These are phyloP conservation scores for Myoxocephalus aenaeus DNA, from an alignment of 2,797 vertebrate genomes.

Conservation along the genomic window DNA sequence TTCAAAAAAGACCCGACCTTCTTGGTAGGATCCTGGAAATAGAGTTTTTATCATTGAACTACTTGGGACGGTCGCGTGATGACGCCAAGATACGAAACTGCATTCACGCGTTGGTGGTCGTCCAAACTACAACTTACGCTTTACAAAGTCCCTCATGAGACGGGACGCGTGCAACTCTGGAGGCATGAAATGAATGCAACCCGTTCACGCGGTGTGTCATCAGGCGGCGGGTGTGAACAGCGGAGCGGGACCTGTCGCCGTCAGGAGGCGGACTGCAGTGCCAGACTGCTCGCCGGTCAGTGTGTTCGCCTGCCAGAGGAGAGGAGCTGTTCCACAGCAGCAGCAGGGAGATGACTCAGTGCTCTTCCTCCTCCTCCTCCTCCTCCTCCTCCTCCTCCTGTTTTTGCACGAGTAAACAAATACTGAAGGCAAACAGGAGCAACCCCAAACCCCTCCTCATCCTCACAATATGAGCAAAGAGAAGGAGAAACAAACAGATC, in stretches of 20 bases:
- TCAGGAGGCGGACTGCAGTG: neutral
- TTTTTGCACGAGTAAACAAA: constrained; percentile 66
- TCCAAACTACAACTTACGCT: no score
- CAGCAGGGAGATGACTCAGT: constrained; percentile 57
- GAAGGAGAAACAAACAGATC: constrained; percentile 57
- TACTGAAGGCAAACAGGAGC: constrained; percentile 55
- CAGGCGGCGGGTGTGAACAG: neutral
- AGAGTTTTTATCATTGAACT: neutral
- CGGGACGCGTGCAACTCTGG: neutral
- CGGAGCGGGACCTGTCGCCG: neutral
- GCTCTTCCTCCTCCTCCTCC: neutral
- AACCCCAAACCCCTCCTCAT: constrained; percentile 3
- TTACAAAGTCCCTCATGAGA: constrained; percentile 6
- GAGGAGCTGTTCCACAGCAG: neutral
- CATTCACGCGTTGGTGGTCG: no score
- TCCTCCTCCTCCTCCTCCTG: neutral
- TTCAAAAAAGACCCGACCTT: neutral
- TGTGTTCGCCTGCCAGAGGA: neutral
- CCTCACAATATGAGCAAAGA: constrained; percentile 27
- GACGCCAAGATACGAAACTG: neutral
- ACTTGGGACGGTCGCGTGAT: neutral
- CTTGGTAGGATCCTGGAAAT: neutral
- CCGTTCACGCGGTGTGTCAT: constrained; percentile 21
- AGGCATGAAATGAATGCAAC: neutral
- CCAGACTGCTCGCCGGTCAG: neutral